Evolutionary conservation across 2,797 vertebrate genomes (phyloP).

Genomic region (Phaenicophaeus curvirostris): DNA sequence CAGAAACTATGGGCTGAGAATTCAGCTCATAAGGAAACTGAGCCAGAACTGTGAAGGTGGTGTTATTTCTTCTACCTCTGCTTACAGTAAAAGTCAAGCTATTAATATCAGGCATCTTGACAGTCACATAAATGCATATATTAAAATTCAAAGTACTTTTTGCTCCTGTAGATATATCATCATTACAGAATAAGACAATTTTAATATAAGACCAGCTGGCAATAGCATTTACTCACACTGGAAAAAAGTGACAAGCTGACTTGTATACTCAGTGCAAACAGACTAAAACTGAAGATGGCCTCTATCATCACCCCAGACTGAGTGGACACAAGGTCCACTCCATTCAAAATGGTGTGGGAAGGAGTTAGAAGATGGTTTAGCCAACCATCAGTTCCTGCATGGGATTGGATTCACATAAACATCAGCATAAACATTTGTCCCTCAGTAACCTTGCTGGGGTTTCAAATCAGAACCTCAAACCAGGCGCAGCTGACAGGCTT

Average conservation of each 20-base stretch:
- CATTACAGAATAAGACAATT: constrained; percentile 1
- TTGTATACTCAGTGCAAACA: neutral
- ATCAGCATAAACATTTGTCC: neutral
- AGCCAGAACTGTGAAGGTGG: constrained; percentile 26
- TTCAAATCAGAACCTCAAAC: neutral
- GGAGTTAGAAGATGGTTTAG: neutral
- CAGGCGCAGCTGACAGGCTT: neutral
- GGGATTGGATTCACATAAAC: neutral
- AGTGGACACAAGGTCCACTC: neutral
- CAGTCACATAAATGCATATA: neutral
- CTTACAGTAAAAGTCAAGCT: constrained; percentile 43
- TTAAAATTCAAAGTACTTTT: constrained; percentile 40
- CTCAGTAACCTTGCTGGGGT: neutral
- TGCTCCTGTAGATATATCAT: constrained; percentile 17
- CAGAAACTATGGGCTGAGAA: neutral
- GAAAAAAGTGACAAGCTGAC: neutral
- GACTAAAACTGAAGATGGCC: neutral
- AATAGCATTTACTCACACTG: neutral
- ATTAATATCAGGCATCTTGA: constrained; percentile 33
- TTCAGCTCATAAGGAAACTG: neutral
- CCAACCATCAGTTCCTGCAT: neutral
- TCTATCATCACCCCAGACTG: neutral
- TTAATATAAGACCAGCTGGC: neutral
- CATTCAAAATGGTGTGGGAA: fast-evolving
- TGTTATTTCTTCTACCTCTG: constrained; percentile 41